Conservation (phyloP, 2,797 vertebrate species). For the Amblyopsis hoosieri region DNA sequence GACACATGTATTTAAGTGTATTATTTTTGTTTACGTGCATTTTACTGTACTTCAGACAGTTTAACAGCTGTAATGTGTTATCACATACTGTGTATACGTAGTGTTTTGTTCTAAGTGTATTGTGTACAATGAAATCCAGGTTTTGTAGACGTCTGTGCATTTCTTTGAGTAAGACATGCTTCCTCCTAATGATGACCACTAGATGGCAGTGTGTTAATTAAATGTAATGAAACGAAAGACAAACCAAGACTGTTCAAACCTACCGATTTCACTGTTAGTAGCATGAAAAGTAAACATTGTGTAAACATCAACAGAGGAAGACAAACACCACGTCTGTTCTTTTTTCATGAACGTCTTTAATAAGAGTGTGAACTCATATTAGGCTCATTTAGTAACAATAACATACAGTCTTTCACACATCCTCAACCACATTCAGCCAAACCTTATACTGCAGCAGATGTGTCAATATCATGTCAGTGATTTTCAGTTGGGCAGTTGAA, state of each 20-base stretch:
- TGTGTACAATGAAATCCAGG: constrained; percentile 44
- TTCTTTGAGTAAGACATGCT: not conserved
- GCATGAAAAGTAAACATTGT: too few species aligned
- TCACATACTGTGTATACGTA: constrained; percentile 20
- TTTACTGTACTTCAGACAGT: constrained; percentile 27
- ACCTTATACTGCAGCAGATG: too few species aligned
- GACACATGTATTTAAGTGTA: constrained; percentile 13
- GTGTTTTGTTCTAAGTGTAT: constrained; percentile 34
- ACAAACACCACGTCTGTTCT: too few species aligned
- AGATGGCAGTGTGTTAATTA: not conserved
- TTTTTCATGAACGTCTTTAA: too few species aligned
- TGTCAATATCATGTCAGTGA: too few species aligned
- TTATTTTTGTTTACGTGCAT: constrained; percentile 40
- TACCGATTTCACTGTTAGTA: too few species aligned
- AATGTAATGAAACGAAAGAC: not conserved
- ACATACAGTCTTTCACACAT: too few species aligned
- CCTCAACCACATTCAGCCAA: too few species aligned
- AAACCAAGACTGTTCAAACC: not conserved
- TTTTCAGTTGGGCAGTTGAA: too few species aligned
- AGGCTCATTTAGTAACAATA: too few species aligned
- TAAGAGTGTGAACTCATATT: too few species aligned
- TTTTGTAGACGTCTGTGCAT: constrained; percentile 17
- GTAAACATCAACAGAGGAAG: too few species aligned
- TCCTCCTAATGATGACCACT: not conserved
- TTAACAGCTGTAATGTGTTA: constrained; percentile 3